These are phyloP conservation scores for Nesidiocoris tenuis DNA, from an alignment of 2,888 invertebrate genomes.

Conservation along the genomic window DNA sequence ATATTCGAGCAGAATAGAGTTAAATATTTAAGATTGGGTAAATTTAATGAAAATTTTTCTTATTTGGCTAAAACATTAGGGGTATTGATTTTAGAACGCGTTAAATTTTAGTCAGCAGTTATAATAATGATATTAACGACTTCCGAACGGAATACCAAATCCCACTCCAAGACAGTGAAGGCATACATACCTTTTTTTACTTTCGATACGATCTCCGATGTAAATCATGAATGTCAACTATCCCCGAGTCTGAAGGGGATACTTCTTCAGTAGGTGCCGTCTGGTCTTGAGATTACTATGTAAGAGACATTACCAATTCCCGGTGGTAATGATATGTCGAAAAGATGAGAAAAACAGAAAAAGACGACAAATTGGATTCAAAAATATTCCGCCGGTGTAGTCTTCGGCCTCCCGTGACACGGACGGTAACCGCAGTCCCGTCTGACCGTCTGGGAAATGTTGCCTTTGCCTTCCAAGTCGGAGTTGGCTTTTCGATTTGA, in stretches of 20 bases:
- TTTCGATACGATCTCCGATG: background rate
- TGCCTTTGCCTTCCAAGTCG: background rate
- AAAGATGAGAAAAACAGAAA: conserved; percentile 28
- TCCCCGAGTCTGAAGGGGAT: background rate
- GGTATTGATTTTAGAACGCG: too few relatives aligned
- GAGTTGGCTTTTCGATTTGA: too few relatives aligned
- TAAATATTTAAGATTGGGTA: too few relatives aligned
- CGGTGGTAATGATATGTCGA: conserved; percentile 44
- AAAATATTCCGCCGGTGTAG: conserved; percentile 45
- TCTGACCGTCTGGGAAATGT: conserved; percentile 41
- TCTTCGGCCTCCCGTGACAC: background rate
- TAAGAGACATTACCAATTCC: conserved; percentile 44
- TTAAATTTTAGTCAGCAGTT: too few relatives aligned
- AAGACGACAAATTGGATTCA: conserved; percentile 40
- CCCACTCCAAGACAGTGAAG: too few relatives aligned
- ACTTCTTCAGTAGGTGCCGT: background rate
- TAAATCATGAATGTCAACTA: background rate
- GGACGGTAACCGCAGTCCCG: background rate
- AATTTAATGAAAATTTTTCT: too few relatives aligned
- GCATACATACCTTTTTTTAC: too few relatives aligned
- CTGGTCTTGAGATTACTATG: conserved; percentile 40
- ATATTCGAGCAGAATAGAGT: too few relatives aligned
- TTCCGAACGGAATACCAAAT: too few relatives aligned
- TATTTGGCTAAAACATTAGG: too few relatives aligned
- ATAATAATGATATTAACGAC: too few relatives aligned